These are phyloP conservation scores for Scaptomyza parva DNA, from an alignment of 2,888 invertebrate species.

Conservation along the genomic window DNA sequence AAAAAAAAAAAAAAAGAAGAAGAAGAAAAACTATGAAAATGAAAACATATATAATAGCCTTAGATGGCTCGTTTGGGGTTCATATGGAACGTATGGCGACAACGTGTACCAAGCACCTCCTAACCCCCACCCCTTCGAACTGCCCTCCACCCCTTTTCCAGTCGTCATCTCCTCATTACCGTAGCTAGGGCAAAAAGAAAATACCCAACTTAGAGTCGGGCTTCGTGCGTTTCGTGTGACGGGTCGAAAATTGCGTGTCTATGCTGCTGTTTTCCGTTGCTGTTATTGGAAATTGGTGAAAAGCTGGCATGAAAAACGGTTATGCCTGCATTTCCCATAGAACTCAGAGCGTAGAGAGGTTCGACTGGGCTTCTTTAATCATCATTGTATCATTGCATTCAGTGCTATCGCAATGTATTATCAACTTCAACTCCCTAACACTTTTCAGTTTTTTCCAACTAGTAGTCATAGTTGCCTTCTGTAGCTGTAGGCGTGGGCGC, in stretches of 20 bases:
- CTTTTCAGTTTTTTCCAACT: slow-evolving; percentile 11
- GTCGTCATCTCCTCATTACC: slow-evolving; percentile 56
- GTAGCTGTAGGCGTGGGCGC: slow-evolving; percentile 59
- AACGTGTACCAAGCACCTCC: slow-evolving; percentile 74
- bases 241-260: slow-evolving; percentile 69
- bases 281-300: slow-evolving; percentile 49
- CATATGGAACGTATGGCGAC: slow-evolving; percentile 53
- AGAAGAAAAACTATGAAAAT: slow-evolving; percentile 57
- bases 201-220: slow-evolving; percentile 5
- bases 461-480: neutral
- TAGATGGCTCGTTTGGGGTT: slow-evolving; percentile 34
- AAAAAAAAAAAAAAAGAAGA: slow-evolving; percentile 13
- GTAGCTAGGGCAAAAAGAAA: slow-evolving; percentile 9
- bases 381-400: slow-evolving; percentile 54
- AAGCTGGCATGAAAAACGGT: slow-evolving; percentile 43
- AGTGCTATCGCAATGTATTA: slow-evolving; percentile 39
- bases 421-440: slow-evolving; percentile 34
- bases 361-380: slow-evolving; percentile 18
- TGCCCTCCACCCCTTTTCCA: neutral
- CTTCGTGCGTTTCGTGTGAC: slow-evolving; percentile 44
- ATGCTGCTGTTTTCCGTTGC: neutral
- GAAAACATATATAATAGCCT: slow-evolving; percentile 59
- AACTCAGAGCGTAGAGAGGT: neutral
- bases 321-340: slow-evolving; percentile 37
- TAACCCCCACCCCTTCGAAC: neutral